Conservation (phyloP, 2,888 invertebrate genomes). For the Xestia sexstrigata region DNA sequence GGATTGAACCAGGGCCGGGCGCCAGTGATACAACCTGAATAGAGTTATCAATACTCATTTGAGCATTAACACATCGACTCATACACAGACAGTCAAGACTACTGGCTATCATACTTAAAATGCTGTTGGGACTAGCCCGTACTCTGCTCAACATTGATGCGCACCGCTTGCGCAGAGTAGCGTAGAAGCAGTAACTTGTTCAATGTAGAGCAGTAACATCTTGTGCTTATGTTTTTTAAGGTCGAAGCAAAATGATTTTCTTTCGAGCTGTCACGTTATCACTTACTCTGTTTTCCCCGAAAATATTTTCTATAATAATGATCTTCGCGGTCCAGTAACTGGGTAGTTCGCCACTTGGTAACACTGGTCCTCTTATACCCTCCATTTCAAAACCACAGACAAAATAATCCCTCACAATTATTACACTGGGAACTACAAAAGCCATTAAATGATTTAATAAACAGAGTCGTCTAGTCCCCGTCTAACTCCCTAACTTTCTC, state of each 20-base stretch:
- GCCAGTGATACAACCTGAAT: too few species aligned
- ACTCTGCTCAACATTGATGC: too few species aligned
- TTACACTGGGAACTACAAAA: constrained; percentile 26
- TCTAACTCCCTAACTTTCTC: constrained; percentile 51
- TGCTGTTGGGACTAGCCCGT: too few species aligned
- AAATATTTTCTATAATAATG: background rate
- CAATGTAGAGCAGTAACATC: background rate
- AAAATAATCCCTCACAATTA: constrained; percentile 14
- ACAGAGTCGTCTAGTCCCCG: constrained; percentile 31
- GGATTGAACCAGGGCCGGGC: too few species aligned
- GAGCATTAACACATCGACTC: too few species aligned
- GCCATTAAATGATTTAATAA: constrained; percentile 50
- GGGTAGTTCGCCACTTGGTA: background rate
- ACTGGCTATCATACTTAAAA: too few species aligned
- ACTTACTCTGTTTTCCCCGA: background rate
- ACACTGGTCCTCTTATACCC: background rate
- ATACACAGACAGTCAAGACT: too few species aligned
- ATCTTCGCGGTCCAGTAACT: background rate
- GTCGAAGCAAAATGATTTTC: background rate
- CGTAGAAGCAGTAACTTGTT: too few species aligned
- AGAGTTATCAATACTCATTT: too few species aligned
- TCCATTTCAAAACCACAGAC: background rate
- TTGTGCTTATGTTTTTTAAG: background rate
- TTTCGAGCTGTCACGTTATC: background rate
- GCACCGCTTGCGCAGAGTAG: too few species aligned